These are phyloP conservation scores for Phalacrocorax brasilianus DNA, from an alignment of 2,113 vertebrate genomes.

Conservation along the genomic window DNA sequence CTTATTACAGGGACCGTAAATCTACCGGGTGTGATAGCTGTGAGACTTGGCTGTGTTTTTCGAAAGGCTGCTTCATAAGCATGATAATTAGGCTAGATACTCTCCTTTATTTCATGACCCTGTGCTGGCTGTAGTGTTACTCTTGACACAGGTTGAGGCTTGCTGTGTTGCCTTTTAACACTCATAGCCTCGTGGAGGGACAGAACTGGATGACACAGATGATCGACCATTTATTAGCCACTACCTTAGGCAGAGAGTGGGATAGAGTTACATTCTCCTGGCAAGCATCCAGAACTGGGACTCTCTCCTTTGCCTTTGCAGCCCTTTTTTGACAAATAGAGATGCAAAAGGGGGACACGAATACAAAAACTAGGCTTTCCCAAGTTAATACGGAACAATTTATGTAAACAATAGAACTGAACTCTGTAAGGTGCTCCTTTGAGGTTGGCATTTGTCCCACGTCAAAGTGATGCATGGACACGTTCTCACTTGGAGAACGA, in stretches of 20 bases:
- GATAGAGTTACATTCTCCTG: neutral
- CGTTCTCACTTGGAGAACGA: neutral
- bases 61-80: neutral
- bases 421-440: rapidly evolving
- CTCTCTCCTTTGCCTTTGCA: neutral
- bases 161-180: neutral
- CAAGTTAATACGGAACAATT: neutral
- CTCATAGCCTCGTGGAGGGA: neutral
- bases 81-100: neutral
- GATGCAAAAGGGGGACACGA: neutral
- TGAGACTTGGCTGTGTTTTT: neutral
- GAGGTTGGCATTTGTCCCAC: neutral
- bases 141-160: neutral
- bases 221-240: neutral
- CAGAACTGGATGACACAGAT: neutral
- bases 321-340: neutral
- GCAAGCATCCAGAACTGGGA: neutral
- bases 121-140: neutral
- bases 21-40: neutral
- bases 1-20: neutral
- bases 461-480: rapidly evolving
- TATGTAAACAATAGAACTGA: neutral
- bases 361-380: neutral
- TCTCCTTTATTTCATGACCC: neutral
- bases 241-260: neutral